Percentiles rank a stretch among this genome's conserved stretches.
Conservation (phyloP, 2,888 invertebrate species). For the Isoperla grammatica region DNA sequence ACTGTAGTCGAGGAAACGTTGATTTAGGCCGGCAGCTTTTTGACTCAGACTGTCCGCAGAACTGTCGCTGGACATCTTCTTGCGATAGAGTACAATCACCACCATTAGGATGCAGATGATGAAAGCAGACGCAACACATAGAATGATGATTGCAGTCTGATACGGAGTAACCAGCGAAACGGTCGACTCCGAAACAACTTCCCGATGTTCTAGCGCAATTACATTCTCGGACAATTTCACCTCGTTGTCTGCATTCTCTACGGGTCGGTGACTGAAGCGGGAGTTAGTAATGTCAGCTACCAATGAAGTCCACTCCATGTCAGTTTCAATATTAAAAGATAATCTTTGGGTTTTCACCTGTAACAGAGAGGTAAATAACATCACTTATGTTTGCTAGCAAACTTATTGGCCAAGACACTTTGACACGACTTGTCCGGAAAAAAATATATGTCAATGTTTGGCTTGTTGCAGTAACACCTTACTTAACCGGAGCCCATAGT, state of each 20-base stretch:
- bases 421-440: too few species aligned
- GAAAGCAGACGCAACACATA: slow-evolving; percentile 73
- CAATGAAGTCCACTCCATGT: slow-evolving; percentile 36
- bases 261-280: slow-evolving; percentile 53
- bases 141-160: slow-evolving; percentile 69
- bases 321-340: slow-evolving; percentile 39
- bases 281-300: slow-evolving; percentile 59
- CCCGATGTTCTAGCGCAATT: slow-evolving; percentile 57
- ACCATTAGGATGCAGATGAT: slow-evolving; percentile 71
- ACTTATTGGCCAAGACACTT: too few species aligned
- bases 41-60: slow-evolving; percentile 2
- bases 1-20: slow-evolving; percentile 18
- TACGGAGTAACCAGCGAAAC: slow-evolving; percentile 64
- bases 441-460: too few species aligned
- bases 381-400: too few species aligned
- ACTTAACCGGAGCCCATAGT: too few species aligned
- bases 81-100: slow-evolving; percentile 66
- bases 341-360: slow-evolving; percentile 48
- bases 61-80: slow-evolving; percentile 41
- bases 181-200: slow-evolving; percentile 61
- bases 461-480: too few species aligned
- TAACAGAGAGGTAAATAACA: slow-evolving; percentile 9
- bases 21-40: slow-evolving; percentile 21
- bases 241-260: slow-evolving; percentile 40
- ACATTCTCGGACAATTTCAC: slow-evolving; percentile 41